A percentile compares a stretch with the other conserved stretches of the same genome.
Evolutionary conservation across 2,888 invertebrate genomes (phyloP).

Genomic region (Lottia gigantea): DNA sequence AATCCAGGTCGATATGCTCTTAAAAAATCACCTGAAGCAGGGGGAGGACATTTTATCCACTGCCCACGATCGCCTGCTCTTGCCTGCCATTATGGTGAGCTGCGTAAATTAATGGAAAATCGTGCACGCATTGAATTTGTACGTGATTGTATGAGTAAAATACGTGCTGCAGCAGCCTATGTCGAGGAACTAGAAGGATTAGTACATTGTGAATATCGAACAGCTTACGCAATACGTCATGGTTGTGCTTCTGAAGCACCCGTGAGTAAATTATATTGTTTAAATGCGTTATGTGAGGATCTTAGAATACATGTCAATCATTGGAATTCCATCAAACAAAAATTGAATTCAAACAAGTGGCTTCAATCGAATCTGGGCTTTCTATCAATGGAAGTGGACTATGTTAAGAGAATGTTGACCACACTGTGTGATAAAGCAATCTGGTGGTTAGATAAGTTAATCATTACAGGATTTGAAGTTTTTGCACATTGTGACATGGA

Average conservation of each 20-base stretch:
- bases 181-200: constrained; percentile 57
- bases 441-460: constrained; percentile 61
- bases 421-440: constrained; percentile 56
- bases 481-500: constrained; percentile 64
- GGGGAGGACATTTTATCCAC: constrained; percentile 58
- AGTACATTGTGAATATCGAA: constrained; percentile 54
- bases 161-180: constrained; percentile 47
- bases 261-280: constrained; percentile 59
- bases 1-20: constrained; percentile 61
- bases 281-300: constrained; percentile 66
- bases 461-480: constrained; percentile 63
- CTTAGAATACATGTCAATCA: constrained; percentile 62
- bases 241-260: constrained; percentile 49
- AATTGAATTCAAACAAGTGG: constrained; percentile 58
- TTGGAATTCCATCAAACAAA: constrained; percentile 65
- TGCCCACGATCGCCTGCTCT: constrained; percentile 54
- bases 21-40: constrained; percentile 53
- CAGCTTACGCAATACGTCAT: constrained; percentile 57
- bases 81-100: constrained; percentile 52
- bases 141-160: constrained; percentile 55
- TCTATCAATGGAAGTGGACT: constrained; percentile 55
- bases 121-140: constrained; percentile 57
- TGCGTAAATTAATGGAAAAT: constrained; percentile 55
- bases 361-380: constrained; percentile 53
- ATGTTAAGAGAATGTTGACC: constrained; percentile 46